These are phyloP conservation scores for Nanorana parkeri DNA, from an alignment of 2,113 vertebrate species.

Conservation along the genomic window DNA sequence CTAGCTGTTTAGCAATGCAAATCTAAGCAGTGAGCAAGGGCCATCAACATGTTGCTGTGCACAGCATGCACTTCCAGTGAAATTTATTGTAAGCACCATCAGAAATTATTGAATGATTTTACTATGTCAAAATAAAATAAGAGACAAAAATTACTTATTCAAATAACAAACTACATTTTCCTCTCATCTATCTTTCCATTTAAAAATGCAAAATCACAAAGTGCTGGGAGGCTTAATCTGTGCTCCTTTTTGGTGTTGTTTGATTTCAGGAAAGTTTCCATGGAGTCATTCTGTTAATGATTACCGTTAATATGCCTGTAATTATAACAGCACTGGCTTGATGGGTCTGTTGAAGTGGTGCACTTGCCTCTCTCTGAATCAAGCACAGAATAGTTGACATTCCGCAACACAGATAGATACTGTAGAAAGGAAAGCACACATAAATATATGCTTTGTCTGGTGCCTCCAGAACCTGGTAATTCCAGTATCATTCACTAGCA, in stretches of 20 bases:
- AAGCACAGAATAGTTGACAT: constrained; percentile 14
- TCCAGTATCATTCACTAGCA: not conserved
- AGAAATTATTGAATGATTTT: not conserved
- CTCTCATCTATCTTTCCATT: constrained; percentile 20
- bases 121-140: not conserved
- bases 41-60: not conserved
- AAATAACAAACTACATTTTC: constrained; percentile 16
- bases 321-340: constrained; percentile 62
- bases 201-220: constrained; percentile 60
- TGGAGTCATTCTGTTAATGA: constrained; percentile 68
- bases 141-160: not conserved
- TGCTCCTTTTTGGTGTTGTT: constrained; percentile 58
- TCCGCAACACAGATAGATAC: constrained; percentile 12
- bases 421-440: constrained; percentile 7
- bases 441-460: not conserved
- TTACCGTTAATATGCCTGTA: constrained; percentile 66
- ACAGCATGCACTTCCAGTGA: not conserved
- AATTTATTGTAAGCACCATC: not conserved
- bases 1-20: not conserved
- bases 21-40: not conserved
- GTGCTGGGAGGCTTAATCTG: constrained; percentile 51
- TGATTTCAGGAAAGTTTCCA: constrained; percentile 63
- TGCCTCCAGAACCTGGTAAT: not conserved
- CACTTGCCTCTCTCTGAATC: constrained; percentile 5
- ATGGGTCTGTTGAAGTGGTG: constrained; percentile 8